Conservation (phyloP, 2,113 vertebrate genomes). For the Pionites leucogaster region DNA sequence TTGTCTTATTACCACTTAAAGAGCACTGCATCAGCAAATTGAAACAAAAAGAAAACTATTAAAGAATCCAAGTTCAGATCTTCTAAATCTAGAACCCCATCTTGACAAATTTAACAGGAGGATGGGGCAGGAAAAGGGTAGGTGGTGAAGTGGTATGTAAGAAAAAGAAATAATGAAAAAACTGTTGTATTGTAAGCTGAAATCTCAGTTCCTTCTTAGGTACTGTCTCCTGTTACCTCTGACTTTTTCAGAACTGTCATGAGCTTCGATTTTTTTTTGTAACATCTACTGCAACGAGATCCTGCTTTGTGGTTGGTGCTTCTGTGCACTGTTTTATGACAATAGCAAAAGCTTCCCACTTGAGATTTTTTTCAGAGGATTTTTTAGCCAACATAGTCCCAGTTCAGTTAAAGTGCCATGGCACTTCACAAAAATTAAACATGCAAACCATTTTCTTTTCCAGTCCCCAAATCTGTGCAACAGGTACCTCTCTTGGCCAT, state of each 20-base stretch:
- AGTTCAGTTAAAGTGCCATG: not conserved
- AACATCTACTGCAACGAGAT: accelerated
- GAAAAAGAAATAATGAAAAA: not conserved
- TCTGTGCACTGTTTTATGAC: not conserved
- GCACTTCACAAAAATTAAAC: not conserved
- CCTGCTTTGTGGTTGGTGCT: not conserved
- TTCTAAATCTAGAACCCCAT: not conserved
- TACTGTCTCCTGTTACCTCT: not conserved
- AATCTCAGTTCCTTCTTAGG: not conserved
- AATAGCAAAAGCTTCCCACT: not conserved
- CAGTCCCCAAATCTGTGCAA: not conserved
- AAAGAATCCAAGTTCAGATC: not conserved
- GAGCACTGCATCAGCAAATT: not conserved
- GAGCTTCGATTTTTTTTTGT: not conserved
- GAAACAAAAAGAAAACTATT: not conserved
- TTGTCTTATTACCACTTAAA: not conserved
- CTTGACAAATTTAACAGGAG: not conserved
- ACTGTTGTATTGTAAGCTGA: not conserved
- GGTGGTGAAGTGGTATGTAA: not conserved
- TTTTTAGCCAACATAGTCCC: not conserved
- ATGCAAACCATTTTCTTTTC: not conserved
- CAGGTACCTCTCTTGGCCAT: not conserved
- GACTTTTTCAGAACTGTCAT: not conserved
- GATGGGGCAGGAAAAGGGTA: not conserved
- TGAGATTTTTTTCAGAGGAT: not conserved